Base-by-base conservation (phyloP, 2,888 invertebrate species). In the Emmelina monodactyla region DNA sequence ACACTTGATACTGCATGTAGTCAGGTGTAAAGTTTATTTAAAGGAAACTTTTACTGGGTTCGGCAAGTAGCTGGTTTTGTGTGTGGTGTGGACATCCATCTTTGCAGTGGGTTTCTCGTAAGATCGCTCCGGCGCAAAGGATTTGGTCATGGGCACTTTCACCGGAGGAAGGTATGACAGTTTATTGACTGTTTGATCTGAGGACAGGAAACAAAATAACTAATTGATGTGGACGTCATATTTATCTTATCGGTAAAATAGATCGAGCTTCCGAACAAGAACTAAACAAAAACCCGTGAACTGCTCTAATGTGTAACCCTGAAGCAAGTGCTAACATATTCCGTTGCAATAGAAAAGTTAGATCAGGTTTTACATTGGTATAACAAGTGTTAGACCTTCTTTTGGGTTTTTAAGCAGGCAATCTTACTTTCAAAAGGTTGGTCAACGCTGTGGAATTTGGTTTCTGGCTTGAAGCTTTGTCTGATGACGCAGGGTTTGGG, bases 141-240 rank as follows among this genome's bases (percentile, higher is more conserved):
- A 78, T 38, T 65, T 63, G 1, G 64, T 53, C 6, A 52, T 53
- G 34, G 64, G 61, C 1, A 62, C 47, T 37, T 65, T 71, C 22
- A 80, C 82, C 0, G 86, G 84, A 0, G 83, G 76, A 14, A 82
- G 66, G 46, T 85, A 88, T 35, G 87, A 87, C 19, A 86, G 53
- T 48, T 82, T 84, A 53, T 87, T 86, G 14, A 86, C 75, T 1
- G 87, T 88, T 36, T 85, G 75, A 41, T 82, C 84, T 84, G 48
- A 0, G 14, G 31, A 12, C 5, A 19, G 19, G 15, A 22, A 11
- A n/a, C n/a, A n/a, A n/a, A n/a, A n/a, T n/a, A n/a, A n/a, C n/a
- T n/a, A n/a, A n/a, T n/a, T n/a, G n/a, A n/a, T n/a, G n/a, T n/a
- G n/a, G n/a, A n/a, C n/a, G n/a, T n/a, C n/a, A n/a, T n/a, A n/a